Evolutionary conservation across 2,113 vertebrate species (phyloP), one percentile per base, ranked within the genome.

Genomic region (Desmodus rotundus): DNA sequence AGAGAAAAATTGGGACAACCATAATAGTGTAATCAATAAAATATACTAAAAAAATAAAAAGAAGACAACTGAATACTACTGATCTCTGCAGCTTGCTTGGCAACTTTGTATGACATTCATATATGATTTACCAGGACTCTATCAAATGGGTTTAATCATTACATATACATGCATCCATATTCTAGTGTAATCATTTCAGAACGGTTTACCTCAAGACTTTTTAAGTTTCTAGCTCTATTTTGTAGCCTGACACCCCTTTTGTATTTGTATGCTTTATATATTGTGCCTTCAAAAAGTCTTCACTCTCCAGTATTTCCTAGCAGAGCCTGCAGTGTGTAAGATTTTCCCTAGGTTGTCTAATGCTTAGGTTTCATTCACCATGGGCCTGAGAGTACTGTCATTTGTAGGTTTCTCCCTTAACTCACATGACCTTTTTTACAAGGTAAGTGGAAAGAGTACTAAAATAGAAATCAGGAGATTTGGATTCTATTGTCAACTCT

Each of bases 81-180:
- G 17, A 70, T 68, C 76, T 73, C 20, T 90, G 2, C 33, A 80
- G n/a, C 13, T 54, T 97, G 19, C 33, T 76, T 76, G 33, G 63
- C 36, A 89, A 26, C 52, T 45, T 87, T 91, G 72, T 26, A 74
- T 85, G n/a, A 33, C 31, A 67, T 68, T 93, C 84, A 88, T 56
- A 80, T 96, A 38, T 73, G 22, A 95, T 68, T 12, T 52, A 72
- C 31, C 1, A 36, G 56, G 47, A 80, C n/a, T 93, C 70, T 93
- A 56, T 89, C 45, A 87, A 54, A 94, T 87, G 33, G 7, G 9
- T 68, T 96, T 93, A 84, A 78, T 89, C 41, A 47, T 92, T 83
- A 47, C 63, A 87, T 85, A 91, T 33, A 88, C 94, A 86, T 82
- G 73, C 14, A 95, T 67, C 20, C 22, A 76, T 92, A 94, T 76